Evolutionary conservation across 1,140 invertebrate species (phyloP), one percentile per base, ranked within the genome.

Genomic region (Pseudoatta argentina): DNA sequence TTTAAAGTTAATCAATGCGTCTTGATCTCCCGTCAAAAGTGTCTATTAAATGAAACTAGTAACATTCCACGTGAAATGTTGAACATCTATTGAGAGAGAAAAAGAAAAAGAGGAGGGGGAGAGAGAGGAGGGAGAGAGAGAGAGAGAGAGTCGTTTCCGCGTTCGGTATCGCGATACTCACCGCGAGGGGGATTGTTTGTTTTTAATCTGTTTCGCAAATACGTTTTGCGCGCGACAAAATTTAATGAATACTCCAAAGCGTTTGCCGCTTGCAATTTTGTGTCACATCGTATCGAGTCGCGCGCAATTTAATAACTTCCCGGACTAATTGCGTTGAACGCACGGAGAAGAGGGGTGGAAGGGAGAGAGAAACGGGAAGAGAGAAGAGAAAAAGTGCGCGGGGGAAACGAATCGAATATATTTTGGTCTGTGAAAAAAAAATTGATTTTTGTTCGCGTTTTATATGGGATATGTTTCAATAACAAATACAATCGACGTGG

Each of bases 131-230:
- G 69, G 69, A 44, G 14, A 71, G 69, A 64, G 51, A 53, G 67
- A 44, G 34, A 53, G 51, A 53, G n/a, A 53, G 24, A 57, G 34
- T 59, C 44, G 64, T 82, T 82, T 61, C 30, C 69, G 18, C 67
- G 39, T 55, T 73, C 55, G 24, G 76, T 79, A 73, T 82, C 24
- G 67, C 79, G 72, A 89, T 86, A 88, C 69, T 86, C 82, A 81
- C 57, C 72, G 51, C 66, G 88, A 63, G 30, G 57, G 24, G 57
- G 57, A 51, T 63, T 89, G 87, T 89, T 89, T 89, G 87, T 86
- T 89, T 89, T 89, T 89, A 89, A 89, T 89, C 89, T 89, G 85
- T 72, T 59, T 83, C 57, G 55, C 63, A 73, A 83, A 91, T 81
- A 86, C 78, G 78, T 69, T 69, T 82, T 64, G 63, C 66, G 51